Base-by-base conservation (phyloP, 1,140 invertebrate genomes). In the Ceratitis capitata region DNA sequence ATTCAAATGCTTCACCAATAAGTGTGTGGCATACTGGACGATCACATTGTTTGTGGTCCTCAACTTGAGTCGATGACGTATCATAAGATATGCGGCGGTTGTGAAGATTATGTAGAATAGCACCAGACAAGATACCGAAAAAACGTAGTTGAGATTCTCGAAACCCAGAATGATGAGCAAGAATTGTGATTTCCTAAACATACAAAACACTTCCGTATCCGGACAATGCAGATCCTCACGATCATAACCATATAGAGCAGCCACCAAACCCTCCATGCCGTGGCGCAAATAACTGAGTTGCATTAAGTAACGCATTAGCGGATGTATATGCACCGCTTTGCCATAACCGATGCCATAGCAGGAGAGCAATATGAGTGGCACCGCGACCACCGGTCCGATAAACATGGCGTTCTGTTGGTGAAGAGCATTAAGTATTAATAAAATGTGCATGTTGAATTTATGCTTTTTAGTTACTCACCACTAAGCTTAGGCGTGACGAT, bases 231-330 rank as follows among this genome's bases (percentile, higher is more conserved):
- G 91, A 85, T 95, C 94, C 4, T 92, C 92, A 47, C 97, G 92
- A 61, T 95, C 94, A 53, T 94, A 94, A 0, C 96, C 96, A 88
- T 97, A 98, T 12, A 98, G 94, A 0, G 96, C 94, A 3, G 95
- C 93, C 0, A 97, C 93, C 0, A 97, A 92, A 2, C 95, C 96
- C 90, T 98, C 97, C 49, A 98, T 93, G 0, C 93, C 93, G 87
- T 94, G 94, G 53, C 97, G 94, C 78, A 98, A 93, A 89, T 96
- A 98, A 86, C 97, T 98, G n/a, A 95, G 93, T 87, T 96, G 95
- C 92, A 98, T 96, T 0, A 96, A 92, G 87, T 97, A 92, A 84
- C 94, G 92, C 89, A 95, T 94, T 85, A 96, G 93, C 0, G 95
- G 92, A 0, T 95, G 92, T 84, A 95, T 92, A 3, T 94, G 93